Conservation (phyloP, 1,140 invertebrate genomes). For the Aphaenogaster floridana region DNA sequence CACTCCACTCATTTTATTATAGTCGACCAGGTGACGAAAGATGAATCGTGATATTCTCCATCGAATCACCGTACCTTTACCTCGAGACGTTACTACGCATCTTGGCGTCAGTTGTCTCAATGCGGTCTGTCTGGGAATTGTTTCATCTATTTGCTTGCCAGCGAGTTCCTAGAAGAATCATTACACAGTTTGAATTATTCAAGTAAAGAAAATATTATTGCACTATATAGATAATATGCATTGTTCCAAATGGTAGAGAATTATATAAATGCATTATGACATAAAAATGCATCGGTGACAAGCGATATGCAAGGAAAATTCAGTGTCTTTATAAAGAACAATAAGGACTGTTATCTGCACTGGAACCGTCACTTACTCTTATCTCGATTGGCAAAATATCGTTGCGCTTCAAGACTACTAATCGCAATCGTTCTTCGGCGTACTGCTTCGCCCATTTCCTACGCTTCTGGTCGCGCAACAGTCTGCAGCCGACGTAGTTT, state of each 20-base stretch:
- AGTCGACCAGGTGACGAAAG: slow-evolving; percentile 95
- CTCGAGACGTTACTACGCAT: slow-evolving; percentile 94
- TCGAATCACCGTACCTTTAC: slow-evolving; percentile 90
- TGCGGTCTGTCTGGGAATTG: slow-evolving; percentile 92
- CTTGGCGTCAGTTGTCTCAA: slow-evolving; percentile 89
- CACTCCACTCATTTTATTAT: slow-evolving; percentile 95
- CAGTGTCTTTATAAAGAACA: neutral
- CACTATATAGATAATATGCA: neutral
- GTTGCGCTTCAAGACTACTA: slow-evolving; percentile 93
- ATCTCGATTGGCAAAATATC: slow-evolving; percentile 93
- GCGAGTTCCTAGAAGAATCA: slow-evolving; percentile 39
- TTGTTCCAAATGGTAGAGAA: neutral
- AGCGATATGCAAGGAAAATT: neutral
- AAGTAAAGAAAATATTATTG: neutral
- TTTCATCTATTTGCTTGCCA: slow-evolving; percentile 57
- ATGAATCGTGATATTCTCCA: slow-evolving; percentile 96
- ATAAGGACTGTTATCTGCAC: neutral
- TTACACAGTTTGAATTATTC: slow-evolving; percentile 10
- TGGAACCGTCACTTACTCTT: slow-evolving; percentile 85
- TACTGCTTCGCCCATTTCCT: slow-evolving; percentile 91
- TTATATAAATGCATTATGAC: neutral
- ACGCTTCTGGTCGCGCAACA: slow-evolving; percentile 91
- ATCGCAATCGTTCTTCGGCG: slow-evolving; percentile 90
- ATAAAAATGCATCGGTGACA: slow-evolving; percentile 18
- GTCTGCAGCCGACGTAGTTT: slow-evolving; percentile 50